These are phyloP conservation scores for Micromussa lordhowensis DNA, from an alignment of 92 coral and sea anemone genomes.

Conservation along the genomic window DNA sequence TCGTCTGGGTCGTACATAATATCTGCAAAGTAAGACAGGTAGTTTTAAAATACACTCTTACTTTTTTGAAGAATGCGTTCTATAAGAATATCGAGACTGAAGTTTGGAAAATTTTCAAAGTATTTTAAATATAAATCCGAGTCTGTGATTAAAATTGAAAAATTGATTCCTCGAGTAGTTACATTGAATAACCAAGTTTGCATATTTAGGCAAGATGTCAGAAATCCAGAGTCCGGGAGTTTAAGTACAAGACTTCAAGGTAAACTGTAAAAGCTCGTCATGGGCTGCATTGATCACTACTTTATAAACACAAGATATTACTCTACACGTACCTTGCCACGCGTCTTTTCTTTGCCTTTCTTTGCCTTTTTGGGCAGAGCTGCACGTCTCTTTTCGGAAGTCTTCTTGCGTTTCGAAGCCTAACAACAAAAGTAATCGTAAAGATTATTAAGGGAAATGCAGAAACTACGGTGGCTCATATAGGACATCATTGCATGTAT, in stretches of 20 bases:
- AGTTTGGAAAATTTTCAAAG: background rate
- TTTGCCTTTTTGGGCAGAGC: slow-evolving; percentile 30
- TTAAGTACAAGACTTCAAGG: slow-evolving; percentile 2
- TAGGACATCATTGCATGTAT: no score
- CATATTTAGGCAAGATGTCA: slow-evolving; percentile 1
- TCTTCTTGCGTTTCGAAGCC: slow-evolving; percentile 25
- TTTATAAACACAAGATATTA: no score
- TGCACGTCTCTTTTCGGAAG: slow-evolving; percentile 14
- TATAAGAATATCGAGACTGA: no score
- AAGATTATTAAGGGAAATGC: slow-evolving; percentile 3
- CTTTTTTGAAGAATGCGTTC: background rate
- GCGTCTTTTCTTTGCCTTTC: slow-evolving; percentile 16
- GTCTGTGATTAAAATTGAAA: slow-evolving; percentile 4
- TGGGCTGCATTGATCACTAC: background rate
- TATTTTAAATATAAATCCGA: background rate
- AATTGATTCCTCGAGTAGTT: slow-evolving; percentile 9
- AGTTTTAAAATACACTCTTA: background rate
- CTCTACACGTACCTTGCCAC: slow-evolving; percentile 8
- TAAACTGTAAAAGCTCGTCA: background rate
- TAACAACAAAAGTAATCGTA: slow-evolving; percentile 5
- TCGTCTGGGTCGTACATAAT: slow-evolving; percentile 17
- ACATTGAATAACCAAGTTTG: background rate
- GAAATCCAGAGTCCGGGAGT: slow-evolving; percentile 23
- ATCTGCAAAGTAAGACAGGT: slow-evolving; percentile 26
- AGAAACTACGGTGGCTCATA: no score